A percentile compares a stretch with the other conserved stretches of the same genome.
Evolutionary conservation across 2,888 invertebrate genomes (phyloP).

Genomic region (Cynaeus angustus): DNA sequence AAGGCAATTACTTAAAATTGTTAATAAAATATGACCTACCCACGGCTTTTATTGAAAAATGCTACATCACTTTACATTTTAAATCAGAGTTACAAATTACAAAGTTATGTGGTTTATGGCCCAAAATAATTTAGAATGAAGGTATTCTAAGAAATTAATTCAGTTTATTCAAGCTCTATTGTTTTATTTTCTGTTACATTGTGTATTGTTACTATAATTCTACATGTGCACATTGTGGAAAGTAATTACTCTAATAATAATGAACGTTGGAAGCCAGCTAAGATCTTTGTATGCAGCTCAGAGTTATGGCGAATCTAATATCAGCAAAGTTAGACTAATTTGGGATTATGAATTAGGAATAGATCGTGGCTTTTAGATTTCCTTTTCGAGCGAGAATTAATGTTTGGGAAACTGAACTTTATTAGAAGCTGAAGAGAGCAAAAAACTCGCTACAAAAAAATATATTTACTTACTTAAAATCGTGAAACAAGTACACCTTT

Average conservation of each 20-base stretch:
- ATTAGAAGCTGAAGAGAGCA: no score
- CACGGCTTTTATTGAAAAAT: neutral
- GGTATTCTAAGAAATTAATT: conserved; percentile 9
- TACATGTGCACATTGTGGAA: conserved; percentile 29
- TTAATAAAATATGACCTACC: conserved; percentile 10
- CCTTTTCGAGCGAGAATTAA: no score
- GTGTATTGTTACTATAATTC: conserved; percentile 5
- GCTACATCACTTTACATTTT: neutral
- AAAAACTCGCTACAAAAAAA: no score
- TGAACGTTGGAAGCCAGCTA: conserved; percentile 9
- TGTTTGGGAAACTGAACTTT: neutral
- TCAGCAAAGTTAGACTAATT: neutral
- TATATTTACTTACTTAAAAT: no score
- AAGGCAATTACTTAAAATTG: conserved; percentile 13
- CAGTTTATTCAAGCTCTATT: neutral
- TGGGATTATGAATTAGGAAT: neutral
- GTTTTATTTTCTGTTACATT: conserved; percentile 3
- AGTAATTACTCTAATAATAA: conserved; percentile 27
- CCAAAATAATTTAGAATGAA: neutral
- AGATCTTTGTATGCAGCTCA: conserved; percentile 8
- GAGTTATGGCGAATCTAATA: conserved; percentile 18
- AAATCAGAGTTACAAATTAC: no score
- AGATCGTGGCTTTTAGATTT: no score
- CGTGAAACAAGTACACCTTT: no score
- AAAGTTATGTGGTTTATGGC: no score